Conservation (phyloP, 2,797 vertebrate species). For the Myripristis jacobus region DNA sequence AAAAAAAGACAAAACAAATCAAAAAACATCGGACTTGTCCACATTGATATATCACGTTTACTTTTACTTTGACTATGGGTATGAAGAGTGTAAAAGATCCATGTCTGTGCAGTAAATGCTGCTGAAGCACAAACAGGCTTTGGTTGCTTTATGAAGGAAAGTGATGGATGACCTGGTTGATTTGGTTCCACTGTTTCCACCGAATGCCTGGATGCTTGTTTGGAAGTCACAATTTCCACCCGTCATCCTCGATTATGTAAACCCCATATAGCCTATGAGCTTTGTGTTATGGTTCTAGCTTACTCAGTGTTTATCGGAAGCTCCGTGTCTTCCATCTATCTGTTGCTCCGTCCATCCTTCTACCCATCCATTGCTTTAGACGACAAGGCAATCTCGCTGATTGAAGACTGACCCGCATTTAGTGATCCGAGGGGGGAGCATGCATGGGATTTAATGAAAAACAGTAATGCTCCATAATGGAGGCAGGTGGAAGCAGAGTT, state of each 20-base stretch:
- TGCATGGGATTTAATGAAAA: constrained; percentile 65
- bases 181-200: constrained; percentile 38
- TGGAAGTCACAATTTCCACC: constrained; percentile 40
- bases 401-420: constrained; percentile 77
- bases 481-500: constrained; percentile 51
- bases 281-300: constrained; percentile 31
- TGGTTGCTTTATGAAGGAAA: not conserved
- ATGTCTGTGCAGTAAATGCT: constrained; percentile 11
- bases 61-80: not conserved
- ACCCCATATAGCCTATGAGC: constrained; percentile 33
- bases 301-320: constrained; percentile 47
- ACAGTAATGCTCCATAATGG: constrained; percentile 69
- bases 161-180: constrained; percentile 42
- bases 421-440: constrained; percentile 60
- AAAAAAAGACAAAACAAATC: too few species aligned
- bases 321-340: constrained; percentile 45
- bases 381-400: constrained; percentile 80
- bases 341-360: constrained; percentile 48
- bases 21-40: too few species aligned
- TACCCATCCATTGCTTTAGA: constrained; percentile 58
- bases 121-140: not conserved
- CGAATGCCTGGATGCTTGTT: constrained; percentile 38
- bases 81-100: constrained; percentile 30
- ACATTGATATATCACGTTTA: too few species aligned
- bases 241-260: constrained; percentile 67